Evolutionary conservation across 2,113 vertebrate genomes (phyloP), one percentile per base, ranked within the genome.

Genomic region (Emydocephalus ijimae): DNA sequence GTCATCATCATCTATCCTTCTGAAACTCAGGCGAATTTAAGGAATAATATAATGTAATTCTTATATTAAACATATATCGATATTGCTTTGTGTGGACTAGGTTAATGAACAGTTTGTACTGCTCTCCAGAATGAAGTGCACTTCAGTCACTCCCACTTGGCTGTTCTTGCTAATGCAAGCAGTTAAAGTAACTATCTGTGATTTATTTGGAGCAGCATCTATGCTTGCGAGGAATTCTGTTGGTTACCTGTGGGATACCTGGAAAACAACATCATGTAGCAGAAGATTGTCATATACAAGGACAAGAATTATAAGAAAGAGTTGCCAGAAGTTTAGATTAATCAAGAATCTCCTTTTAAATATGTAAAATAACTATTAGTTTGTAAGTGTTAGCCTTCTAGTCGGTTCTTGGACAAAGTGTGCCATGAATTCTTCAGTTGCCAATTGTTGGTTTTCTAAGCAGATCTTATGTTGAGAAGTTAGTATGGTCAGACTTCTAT

Each of bases 281-380:
- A 81, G 74, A 81, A 43, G 34, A 21, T 9, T 43, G 8, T 81
- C 74, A 21, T 81, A 39, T 81, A 81, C 18, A 21, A 21, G 7
- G 18, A 81, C 74, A 81, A 81, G 7, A 43, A 81, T 81, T 43
- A 21, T 81, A 43, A 43, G 7, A 39, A 81, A 9, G 6, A 81
- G 2, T 81, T 81, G n/a, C n/a, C 69, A 81, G 69, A 81, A 81
- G 5, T 20, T 74, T 74, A 34, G 69, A 20, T 81, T 39, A 39
- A 81, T 39, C n/a, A 81, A 74, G n/a, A 34, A 34, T 34, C n/a
- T 94, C 93, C 93, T 96, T 96, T 95, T 94, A 94, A 92, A 94
- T 94, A 64, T 90, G 21, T 34, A 50, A 87, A 93, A 50, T 93
- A 89, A 39, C 14, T 64, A 94, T 59, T 48, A 91, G 74, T 34